Base-by-base conservation (phyloP, 2,888 invertebrate species). In the Uloborus plumipes region DNA sequence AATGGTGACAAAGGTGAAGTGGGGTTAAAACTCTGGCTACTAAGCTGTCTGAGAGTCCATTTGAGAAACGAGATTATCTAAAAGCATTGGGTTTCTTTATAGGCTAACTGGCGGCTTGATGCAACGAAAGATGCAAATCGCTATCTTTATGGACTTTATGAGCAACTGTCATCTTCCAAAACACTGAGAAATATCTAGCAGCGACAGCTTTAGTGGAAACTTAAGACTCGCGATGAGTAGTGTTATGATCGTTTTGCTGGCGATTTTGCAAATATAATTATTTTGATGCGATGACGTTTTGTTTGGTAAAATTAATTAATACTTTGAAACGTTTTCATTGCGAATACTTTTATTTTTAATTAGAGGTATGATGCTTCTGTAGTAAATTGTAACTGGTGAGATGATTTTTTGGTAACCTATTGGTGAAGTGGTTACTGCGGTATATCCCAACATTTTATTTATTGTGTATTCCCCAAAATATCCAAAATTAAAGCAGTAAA, bases 151-250 rank as follows among this genome's bases (percentile, higher is more conserved):
- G 26, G 55, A 49, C 55, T 81, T 70, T 74, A 69, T 67, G 74
- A 55, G 20, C 53, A 49, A 31, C 55, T 59, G 74, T 81, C 69
- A 74, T 81, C 80, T 81, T 59, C 58, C 53, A 78, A 64, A 49
- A 58, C 64, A 22, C 58, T 11, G 72, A 26, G 72, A 26, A 70
- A 71, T 70, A 58, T 58, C 65, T 64, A 53, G 53, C 70, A 80
- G 70, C 64, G 80, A 64, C 70, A 81, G 61, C 65, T 51, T 80
- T 73, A 80, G 67, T 22, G 62, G 62, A 72, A 81, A 74, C 58
- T 74, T 67, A 74, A 80, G 67, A 65, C 65, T 14, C 1, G 51
- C 74, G 74, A 58, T 74, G 69, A 74, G 55, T 74, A 51, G 31
- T 58, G 26, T 59, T 51, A 55, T 51, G 55, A 51, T 59, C 18